phyloP scores from a whole-genome alignment of 2,113 vertebrate species.

The Progne subis region DNA sequence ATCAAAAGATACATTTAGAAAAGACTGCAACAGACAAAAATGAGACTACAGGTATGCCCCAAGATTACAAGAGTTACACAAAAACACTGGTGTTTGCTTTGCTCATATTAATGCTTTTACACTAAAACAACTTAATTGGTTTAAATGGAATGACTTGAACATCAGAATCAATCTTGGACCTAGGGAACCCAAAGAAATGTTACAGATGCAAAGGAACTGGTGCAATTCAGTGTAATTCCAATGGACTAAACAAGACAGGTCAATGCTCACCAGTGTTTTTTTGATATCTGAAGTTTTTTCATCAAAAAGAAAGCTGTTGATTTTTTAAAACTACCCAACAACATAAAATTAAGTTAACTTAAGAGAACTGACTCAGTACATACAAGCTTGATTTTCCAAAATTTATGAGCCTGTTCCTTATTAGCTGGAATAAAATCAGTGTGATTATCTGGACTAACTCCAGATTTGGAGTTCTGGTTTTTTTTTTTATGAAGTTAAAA shows the following conservation, averaged over 20 bases:
- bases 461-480: not conserved
- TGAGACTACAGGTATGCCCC: not conserved
- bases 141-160: not conserved
- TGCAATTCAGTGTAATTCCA: not conserved
- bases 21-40: not conserved
- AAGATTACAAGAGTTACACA: not conserved
- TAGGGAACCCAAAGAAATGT: not conserved
- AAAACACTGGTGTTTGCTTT: not conserved
- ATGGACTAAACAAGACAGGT: not conserved
- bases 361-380: not conserved
- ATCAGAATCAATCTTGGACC: not conserved
- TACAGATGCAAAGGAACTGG: not conserved
- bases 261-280: not conserved
- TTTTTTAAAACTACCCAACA: not conserved
- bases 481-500: not conserved
- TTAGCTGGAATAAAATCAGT: not conserved
- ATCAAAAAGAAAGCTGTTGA: not conserved
- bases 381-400: not conserved
- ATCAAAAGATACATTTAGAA: not conserved
- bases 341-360: not conserved
- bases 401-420: not conserved
- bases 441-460: not conserved
- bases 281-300: not conserved
- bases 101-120: not conserved
- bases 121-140: not conserved